Conservation (phyloP, 1,140 invertebrate genomes). For the Scaptomyza montana region DNA sequence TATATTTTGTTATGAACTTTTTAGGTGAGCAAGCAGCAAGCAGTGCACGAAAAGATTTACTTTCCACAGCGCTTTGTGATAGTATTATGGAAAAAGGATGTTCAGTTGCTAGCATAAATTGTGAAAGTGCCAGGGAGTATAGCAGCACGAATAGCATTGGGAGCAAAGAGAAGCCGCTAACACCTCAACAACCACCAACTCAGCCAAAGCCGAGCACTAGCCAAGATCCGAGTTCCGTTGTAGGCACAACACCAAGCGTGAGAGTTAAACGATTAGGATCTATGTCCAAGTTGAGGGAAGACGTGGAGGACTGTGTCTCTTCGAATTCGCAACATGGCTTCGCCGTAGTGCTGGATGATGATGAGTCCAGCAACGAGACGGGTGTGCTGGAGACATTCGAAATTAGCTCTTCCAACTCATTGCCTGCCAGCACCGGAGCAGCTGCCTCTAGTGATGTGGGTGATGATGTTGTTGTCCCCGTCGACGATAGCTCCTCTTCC, state of each 20-base stretch:
- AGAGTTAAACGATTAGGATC: conserved; percentile 39
- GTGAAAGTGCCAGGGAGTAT: conserved; percentile 45
- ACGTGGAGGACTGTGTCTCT: conserved; percentile 71
- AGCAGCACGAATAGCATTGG: conserved; percentile 9
- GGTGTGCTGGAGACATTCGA: conserved; percentile 71
- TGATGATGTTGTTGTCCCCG: conserved; percentile 62
- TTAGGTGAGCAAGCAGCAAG: conserved; percentile 30
- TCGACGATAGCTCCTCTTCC: conserved; percentile 75
- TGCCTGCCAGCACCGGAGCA: conserved; percentile 63
- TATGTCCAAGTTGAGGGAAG: conserved; percentile 77
- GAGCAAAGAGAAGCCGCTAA: conserved; percentile 8
- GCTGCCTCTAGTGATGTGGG: conserved; percentile 22
- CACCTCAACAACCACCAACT: conserved; percentile 8
- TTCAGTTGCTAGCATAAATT: conserved; percentile 64
- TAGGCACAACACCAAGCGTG: conserved; percentile 12
- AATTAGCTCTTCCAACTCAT: conserved; percentile 79
- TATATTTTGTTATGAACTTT: conserved; percentile 9
- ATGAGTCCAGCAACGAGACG: conserved; percentile 62
- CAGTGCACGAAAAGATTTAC: conserved; percentile 15
- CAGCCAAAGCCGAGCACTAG: conserved; percentile 57
- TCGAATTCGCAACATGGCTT: conserved; percentile 78
- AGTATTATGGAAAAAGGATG: conserved; percentile 80
- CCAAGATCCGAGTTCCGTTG: conserved; percentile 27
- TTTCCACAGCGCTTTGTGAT: conserved; percentile 17
- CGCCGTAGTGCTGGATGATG: conserved; percentile 78